Percentiles rank a stretch among this genome's conserved stretches.
Evolutionary conservation across 2,113 vertebrate species (phyloP).

Genomic region (Reinhardtius hippoglossoides): DNA sequence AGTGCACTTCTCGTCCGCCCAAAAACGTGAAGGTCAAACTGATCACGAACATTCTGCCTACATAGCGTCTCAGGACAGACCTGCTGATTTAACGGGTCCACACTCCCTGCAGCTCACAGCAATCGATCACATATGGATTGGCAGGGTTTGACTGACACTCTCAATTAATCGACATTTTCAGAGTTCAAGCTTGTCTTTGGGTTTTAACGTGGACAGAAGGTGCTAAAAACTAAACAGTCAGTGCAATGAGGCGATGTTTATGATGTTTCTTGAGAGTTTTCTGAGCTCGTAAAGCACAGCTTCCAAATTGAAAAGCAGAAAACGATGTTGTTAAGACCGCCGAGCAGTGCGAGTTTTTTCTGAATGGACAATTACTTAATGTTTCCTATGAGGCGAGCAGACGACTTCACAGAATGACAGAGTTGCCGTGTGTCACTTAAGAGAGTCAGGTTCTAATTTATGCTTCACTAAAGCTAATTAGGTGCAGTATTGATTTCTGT

Average conservation of each 20-base stretch:
- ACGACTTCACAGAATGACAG: conserved; percentile 40
- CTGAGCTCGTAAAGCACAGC: conserved; percentile 43
- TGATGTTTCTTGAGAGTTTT: conserved; percentile 44
- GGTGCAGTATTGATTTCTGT: not conserved
- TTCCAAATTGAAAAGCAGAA: conserved; percentile 67
- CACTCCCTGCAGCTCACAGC: conserved; percentile 14
- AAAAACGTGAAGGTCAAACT: conserved; percentile 26
- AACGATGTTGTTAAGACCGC: conserved; percentile 47
- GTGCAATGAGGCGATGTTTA: conserved; percentile 53
- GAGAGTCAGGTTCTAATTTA: conserved; percentile 16
- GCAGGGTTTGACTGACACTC: conserved; percentile 37
- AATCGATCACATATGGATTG: conserved; percentile 34
- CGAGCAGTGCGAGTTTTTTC: conserved; percentile 12
- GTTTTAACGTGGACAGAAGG: conserved; percentile 34
- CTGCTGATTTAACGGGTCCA: not conserved
- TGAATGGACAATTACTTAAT: conserved; percentile 55
- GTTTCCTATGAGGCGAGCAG: conserved; percentile 53
- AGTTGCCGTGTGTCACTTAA: conserved; percentile 10
- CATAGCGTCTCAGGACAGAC: conserved; percentile 38
- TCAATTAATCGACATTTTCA: conserved; percentile 36
- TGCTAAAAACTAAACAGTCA: conserved; percentile 42
- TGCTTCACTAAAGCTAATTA: conserved; percentile 34
- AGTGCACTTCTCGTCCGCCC: not conserved
- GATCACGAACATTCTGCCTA: conserved; percentile 45
- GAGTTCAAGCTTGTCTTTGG: conserved; percentile 6